Evolutionary conservation across 1,140 invertebrate species (phyloP).

Genomic region (Halyomorpha halys): DNA sequence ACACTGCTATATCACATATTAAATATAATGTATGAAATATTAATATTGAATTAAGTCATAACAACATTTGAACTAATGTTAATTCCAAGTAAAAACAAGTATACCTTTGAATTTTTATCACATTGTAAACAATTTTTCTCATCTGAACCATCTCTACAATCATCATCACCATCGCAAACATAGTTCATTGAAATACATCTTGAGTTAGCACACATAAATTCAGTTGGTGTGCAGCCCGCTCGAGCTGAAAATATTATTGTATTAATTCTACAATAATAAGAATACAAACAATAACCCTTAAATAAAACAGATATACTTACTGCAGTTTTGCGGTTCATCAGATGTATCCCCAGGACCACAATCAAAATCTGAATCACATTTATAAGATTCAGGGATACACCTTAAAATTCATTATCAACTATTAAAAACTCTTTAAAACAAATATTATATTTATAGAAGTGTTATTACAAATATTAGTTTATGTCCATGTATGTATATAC

Average conservation of each 20-base stretch:
- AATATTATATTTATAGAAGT: too few relatives aligned
- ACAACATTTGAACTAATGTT: too few relatives aligned
- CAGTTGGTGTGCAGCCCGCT: constrained; percentile 33
- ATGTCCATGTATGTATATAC: too few relatives aligned
- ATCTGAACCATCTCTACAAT: constrained; percentile 44
- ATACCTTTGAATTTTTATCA: neutral
- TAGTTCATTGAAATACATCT: constrained; percentile 37
- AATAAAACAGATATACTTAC: constrained; percentile 40
- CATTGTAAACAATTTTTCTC: constrained; percentile 38
- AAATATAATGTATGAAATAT: too few relatives aligned
- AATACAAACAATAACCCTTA: constrained; percentile 4
- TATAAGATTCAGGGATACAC: constrained; percentile 60
- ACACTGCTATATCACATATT: too few relatives aligned
- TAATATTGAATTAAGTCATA: too few relatives aligned
- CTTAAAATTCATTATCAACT: constrained; percentile 16
- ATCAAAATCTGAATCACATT: constrained; percentile 65
- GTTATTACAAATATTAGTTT: too few relatives aligned
- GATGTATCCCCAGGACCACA: constrained; percentile 59
- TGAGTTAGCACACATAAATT: constrained; percentile 38
- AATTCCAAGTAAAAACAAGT: neutral
- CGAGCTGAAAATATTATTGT: neutral
- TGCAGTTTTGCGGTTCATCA: constrained; percentile 50
- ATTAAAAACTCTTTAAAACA: too few relatives aligned
- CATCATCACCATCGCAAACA: constrained; percentile 45
- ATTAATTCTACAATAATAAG: neutral